Conservation (phyloP, 2,888 invertebrate species). For the Fabriciana adippe region DNA sequence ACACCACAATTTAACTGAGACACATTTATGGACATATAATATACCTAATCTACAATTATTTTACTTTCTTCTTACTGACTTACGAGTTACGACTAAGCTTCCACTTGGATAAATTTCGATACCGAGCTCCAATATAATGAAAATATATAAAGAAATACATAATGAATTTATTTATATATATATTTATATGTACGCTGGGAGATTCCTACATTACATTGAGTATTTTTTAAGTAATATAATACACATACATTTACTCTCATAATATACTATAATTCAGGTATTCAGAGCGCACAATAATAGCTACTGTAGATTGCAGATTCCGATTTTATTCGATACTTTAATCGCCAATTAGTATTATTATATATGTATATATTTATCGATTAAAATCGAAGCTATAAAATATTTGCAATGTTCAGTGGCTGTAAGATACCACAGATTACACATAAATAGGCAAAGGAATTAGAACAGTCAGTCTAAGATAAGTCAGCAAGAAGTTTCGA, state of each 20-base stretch:
- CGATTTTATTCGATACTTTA: not conserved
- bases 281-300: constrained; percentile 38
- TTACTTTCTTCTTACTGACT: constrained; percentile 73
- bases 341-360: constrained; percentile 10
- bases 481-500: constrained; percentile 68
- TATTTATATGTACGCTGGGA: constrained; percentile 17
- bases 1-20: constrained; percentile 81
- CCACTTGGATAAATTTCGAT: constrained; percentile 1
- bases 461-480: constrained; percentile 43
- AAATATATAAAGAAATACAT: constrained; percentile 15
- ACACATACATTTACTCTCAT: constrained; percentile 23
- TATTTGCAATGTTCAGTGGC: constrained; percentile 22
- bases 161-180: constrained; percentile 14
- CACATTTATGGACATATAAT: constrained; percentile 80
- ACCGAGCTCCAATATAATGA: constrained; percentile 6
- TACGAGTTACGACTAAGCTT: constrained; percentile 45
- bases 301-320: constrained; percentile 12
- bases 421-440: constrained; percentile 42
- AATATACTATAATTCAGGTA: constrained; percentile 39
- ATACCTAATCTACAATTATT: constrained; percentile 62
- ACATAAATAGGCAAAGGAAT: constrained; percentile 25
- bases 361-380: constrained; percentile 1
- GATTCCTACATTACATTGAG: constrained; percentile 13
- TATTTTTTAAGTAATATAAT: constrained; percentile 12
- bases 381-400: constrained; percentile 15